These are phyloP conservation scores for Carlito syrichta DNA, from an alignment of 2,113 vertebrate species.

Conservation along the genomic window DNA sequence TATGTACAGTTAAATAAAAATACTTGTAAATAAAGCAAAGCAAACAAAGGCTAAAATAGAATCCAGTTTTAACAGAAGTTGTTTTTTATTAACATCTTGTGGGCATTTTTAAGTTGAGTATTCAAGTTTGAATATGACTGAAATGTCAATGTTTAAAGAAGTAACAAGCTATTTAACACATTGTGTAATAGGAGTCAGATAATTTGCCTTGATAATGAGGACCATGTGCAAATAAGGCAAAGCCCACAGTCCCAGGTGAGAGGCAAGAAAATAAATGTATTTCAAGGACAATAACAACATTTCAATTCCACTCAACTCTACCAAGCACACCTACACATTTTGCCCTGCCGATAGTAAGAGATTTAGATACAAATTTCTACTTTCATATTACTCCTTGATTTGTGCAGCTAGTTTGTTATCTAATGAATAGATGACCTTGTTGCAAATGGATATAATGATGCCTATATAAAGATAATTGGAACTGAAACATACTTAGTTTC, in stretches of 20 bases:
- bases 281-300: background rate
- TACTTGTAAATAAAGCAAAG: background rate
- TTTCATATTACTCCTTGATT: background rate
- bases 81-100: background rate
- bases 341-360: background rate
- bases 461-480: background rate
- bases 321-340: background rate
- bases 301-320: background rate
- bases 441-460: background rate
- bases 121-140: background rate
- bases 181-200: background rate
- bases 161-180: background rate
- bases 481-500: background rate
- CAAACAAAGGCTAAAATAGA: background rate
- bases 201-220: background rate
- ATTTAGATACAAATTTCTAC: background rate
- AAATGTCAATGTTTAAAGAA: slow-evolving; percentile 17
- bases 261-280: background rate
- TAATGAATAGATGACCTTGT: background rate
- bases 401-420: background rate
- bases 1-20: background rate
- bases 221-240: background rate
- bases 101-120: background rate
- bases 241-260: background rate
- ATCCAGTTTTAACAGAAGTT: slow-evolving; percentile 1